Conservation (phyloP, 2,888 invertebrate species). For the Nasonia oneida region DNA sequence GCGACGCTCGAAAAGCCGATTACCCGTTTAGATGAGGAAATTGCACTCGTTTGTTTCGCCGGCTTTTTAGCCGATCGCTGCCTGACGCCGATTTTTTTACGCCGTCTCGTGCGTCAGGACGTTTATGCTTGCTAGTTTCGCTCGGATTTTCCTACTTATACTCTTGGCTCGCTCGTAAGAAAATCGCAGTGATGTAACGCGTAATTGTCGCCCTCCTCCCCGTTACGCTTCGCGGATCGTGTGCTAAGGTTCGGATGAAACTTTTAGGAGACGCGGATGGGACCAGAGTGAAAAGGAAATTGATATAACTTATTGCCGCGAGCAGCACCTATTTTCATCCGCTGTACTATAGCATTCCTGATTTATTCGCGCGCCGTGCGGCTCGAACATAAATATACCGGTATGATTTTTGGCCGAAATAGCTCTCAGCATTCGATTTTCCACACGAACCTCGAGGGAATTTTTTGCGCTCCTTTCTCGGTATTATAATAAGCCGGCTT, state of each 20-base stretch:
- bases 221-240: no score
- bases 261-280: background rate
- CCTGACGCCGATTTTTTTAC: no score
- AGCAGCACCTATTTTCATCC: background rate
- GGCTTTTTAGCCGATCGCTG: background rate
- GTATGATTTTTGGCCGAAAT: background rate
- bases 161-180: no score
- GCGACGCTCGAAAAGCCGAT: slow-evolving; percentile 13
- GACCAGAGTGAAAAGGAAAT: background rate
- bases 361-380: no score
- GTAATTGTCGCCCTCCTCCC: no score
- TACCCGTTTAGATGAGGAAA: background rate
- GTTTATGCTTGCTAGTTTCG: background rate
- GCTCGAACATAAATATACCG: background rate
- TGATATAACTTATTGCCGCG: background rate
- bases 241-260: no score
- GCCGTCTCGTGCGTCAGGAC: background rate
- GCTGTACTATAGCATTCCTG: no score
- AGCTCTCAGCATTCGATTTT: background rate
- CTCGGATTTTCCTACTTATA: background rate
- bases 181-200: no score
- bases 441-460: background rate
- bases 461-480: no score
- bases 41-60: background rate
- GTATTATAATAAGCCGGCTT: no score